Evolutionary conservation across 2,113 vertebrate species (phyloP), one percentile per base, ranked within the genome.

Genomic region (Antechinus stuartii): DNA sequence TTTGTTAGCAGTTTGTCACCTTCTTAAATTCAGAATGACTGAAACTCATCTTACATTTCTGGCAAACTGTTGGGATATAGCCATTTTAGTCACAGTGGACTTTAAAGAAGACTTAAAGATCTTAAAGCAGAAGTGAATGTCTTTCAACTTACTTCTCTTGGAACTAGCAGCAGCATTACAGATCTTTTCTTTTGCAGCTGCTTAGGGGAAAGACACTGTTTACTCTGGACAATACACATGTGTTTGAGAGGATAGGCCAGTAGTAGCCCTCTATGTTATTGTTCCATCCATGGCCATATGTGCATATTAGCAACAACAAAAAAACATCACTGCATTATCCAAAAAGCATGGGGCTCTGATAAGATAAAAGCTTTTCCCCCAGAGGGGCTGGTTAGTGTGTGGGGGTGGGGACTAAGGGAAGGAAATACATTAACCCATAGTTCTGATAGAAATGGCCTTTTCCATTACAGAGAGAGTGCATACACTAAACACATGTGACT

Each of bases 221-320:
- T 94, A 97, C 0, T 27, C 93, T 95, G 98, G 97, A 91, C 96
- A 96, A 26, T 91, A 96, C 95, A 96, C 96, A 97, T 97, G 97
- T 96, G 96, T 89, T 95, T n/a, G 91, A n/a, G 96, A 96, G 35
- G 3, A 46, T 52, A 94, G 97, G 98, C 98, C 97, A 98, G 98
- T 95, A 97, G 96, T 90, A 2, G 54, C 54, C 53, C 54, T 55
- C 96, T 97, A 96, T 95, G 91, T 96, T 97, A 95, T 97, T 92
- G 95, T 96, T 98, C 56, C 68, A 94, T 52, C 94, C 95, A 96
- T 96, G 97, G 95, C 93, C 98, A 98, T 94, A 96, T 96, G 95
- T 96, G 96, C 95, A 97, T 97, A 97, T 97, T 98, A 97, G 95
- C 96, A 98, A 97, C 98, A 98, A 98, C 97, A 98, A 98, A 96